Conservation (phyloP, 2,888 invertebrate species). For the Euplexia lucipara region DNA sequence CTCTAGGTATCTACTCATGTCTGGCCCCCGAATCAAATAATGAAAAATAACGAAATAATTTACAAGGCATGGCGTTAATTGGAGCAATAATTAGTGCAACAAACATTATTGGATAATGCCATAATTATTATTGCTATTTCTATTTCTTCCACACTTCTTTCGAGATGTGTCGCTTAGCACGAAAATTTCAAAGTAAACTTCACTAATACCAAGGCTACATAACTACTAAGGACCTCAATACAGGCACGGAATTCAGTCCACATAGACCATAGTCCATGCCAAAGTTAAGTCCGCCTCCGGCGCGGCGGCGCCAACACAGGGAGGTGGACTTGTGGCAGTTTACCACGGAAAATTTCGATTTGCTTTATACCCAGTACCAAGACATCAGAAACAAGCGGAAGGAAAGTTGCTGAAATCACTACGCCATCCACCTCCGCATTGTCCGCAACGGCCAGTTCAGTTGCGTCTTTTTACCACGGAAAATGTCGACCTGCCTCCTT, state of each 20-base stretch:
- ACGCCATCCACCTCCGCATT: not conserved
- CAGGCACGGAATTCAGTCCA: not conserved
- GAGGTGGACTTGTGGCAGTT: conserved; percentile 29
- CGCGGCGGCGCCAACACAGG: no score
- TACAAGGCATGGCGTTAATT: no score
- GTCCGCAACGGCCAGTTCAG: conserved; percentile 34
- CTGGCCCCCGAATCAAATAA: conserved; percentile 2
- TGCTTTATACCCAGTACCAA: conserved; percentile 27
- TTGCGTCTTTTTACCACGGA: conserved; percentile 46
- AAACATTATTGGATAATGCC: no score
- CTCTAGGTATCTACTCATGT: not conserved
- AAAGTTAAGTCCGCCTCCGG: no score
- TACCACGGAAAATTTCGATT: conserved; percentile 40
- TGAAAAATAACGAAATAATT: conserved; percentile 2
- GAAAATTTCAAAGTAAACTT: conserved; percentile 56
- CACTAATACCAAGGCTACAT: conserved; percentile 54
- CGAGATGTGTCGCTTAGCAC: conserved; percentile 43
- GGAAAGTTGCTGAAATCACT: not conserved
- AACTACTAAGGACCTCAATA: conserved; percentile 8
- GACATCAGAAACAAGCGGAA: conserved; percentile 22
- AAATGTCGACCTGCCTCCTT: conserved; percentile 50
- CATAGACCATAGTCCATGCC: not conserved
- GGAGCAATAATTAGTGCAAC: no score
- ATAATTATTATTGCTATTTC: no score
- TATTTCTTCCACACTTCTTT: no score